Evolutionary conservation across 2,888 invertebrate species (phyloP).

Genomic region (Allolobophora icterica): DNA sequence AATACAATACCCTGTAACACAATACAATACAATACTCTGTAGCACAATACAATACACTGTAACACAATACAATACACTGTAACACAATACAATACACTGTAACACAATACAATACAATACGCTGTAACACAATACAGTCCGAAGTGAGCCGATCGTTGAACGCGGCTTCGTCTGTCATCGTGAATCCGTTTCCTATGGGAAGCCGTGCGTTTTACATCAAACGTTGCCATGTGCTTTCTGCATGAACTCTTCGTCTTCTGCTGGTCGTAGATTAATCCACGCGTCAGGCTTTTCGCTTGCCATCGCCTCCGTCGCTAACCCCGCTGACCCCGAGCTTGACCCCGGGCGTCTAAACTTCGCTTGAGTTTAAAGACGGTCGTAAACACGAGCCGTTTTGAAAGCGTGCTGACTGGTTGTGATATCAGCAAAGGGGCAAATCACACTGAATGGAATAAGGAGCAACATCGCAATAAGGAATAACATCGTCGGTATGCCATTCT

Average conservation of each 20-base stretch:
- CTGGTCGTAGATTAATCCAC: neutral
- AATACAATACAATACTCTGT: too few species aligned
- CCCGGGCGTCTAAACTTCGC: constrained; percentile 7
- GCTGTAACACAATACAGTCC: too few species aligned
- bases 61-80: too few species aligned
- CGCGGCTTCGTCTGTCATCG: neutral
- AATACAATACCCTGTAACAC: too few species aligned
- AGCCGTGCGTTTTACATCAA: neutral
- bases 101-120: too few species aligned
- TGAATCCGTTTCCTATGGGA: neutral
- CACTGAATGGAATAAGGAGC: neutral
- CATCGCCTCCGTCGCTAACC: neutral
- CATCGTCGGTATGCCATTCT: neutral
- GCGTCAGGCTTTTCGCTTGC: neutral
- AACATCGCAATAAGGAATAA: neutral
- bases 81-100: too few species aligned
- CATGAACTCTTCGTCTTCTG: neutral
- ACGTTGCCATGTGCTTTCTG: too few species aligned
- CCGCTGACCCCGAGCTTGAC: neutral
- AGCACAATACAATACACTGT: too few species aligned
- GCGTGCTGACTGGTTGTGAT: neutral
- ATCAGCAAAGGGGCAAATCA: neutral
- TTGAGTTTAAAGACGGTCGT: neutral
- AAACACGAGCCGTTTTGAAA: neutral
- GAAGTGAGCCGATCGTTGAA: too few species aligned